Evolutionary conservation across 2,113 vertebrate genomes (phyloP), one percentile per base, ranked within the genome.

Genomic region (Polypterus bichir): DNA sequence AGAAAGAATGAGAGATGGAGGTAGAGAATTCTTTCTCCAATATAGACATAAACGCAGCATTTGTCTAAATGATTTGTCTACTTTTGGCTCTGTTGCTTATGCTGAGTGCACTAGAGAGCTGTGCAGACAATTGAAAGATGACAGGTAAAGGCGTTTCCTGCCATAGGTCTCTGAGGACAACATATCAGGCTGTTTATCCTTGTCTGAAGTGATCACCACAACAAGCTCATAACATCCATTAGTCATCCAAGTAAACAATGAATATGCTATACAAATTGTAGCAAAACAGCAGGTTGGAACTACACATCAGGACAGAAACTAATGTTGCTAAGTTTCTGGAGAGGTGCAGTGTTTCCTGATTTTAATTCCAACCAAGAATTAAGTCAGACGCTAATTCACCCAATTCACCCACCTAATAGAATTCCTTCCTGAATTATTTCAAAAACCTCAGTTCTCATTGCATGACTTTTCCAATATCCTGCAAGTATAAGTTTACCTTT

Each of bases 71-170:
- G 76, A 83, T 80, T 72, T 66, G 65, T 72, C 73, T 67, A 74
- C 70, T 70, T 73, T 75, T 71, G 51, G 68, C 71, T 72, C 77
- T 78, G 74, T 71, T 57, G 59, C 71, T 71, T 77, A 76, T 69
- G 65, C 48, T 71, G 64, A 68, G 69, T 77, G 74, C 77, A 77
- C 53, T 52, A 57, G 49, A 59, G 61, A 65, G 59, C 56, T 55
- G 52, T 48, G 60, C 60, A 70, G 81, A 82, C 83, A 83, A 87
- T 81, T 87, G 82, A 85, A 87, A 84, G 81, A 85, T 81, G 83
- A 85, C 83, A 84, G 77, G 74, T 71, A 76, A 69, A 81, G 74
- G 68, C 65, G 64, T 59, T 68, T 54, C 73, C 72, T 72, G 69
- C 62, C 66, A 62, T 66, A 67, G 70, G 73, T 59, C 27, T 27